Percentiles rank a stretch among this genome's conserved stretches.
Evolutionary conservation across 2,797 vertebrate species (phyloP).

Genomic region (Leptatherina wallacei): DNA sequence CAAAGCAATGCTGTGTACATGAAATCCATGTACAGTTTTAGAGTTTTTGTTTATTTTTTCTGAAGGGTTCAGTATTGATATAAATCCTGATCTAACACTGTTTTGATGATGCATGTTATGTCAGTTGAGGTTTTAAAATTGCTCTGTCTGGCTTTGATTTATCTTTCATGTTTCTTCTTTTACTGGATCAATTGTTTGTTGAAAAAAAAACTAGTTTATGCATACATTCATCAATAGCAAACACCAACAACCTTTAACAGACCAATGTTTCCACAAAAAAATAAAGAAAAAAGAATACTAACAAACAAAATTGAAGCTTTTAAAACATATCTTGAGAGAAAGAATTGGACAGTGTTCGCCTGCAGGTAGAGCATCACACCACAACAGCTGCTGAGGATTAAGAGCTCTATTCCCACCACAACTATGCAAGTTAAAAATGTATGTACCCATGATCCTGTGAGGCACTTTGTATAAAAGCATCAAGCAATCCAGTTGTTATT

Average conservation of each 20-base stretch:
- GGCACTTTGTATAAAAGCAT: slow-evolving; percentile 64
- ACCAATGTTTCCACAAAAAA: slow-evolving; percentile 8
- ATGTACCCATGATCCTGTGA: slow-evolving; percentile 43
- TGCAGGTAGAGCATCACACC: slow-evolving; percentile 23
- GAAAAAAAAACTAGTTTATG: background rate
- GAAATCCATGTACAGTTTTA: slow-evolving; percentile 1
- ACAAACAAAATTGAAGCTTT: slow-evolving; percentile 45
- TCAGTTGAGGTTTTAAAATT: slow-evolving; percentile 27
- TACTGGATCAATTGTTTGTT: slow-evolving; percentile 12
- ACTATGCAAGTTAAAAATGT: slow-evolving; percentile 62
- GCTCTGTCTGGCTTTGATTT: slow-evolving; percentile 28
- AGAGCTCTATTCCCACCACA: slow-evolving; percentile 35
- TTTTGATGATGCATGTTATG: slow-evolving; percentile 25
- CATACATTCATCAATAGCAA: slow-evolving; percentile 17
- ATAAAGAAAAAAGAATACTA: slow-evolving; percentile 1
- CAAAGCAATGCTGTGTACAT: slow-evolving; percentile 1
- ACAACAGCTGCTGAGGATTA: slow-evolving; percentile 27
- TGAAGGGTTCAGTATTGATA: slow-evolving; percentile 21
- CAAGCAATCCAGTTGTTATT: slow-evolving; percentile 46
- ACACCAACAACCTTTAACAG: slow-evolving; percentile 8
- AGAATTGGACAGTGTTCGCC: slow-evolving; percentile 32
- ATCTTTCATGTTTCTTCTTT: slow-evolving; percentile 26
- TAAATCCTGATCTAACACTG: slow-evolving; percentile 24
- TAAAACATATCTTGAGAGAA: slow-evolving; percentile 27
- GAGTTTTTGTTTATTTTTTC: background rate